Base-by-base conservation (phyloP, 2,113 vertebrate species). In the Pyxicephalus adspersus region DNA sequence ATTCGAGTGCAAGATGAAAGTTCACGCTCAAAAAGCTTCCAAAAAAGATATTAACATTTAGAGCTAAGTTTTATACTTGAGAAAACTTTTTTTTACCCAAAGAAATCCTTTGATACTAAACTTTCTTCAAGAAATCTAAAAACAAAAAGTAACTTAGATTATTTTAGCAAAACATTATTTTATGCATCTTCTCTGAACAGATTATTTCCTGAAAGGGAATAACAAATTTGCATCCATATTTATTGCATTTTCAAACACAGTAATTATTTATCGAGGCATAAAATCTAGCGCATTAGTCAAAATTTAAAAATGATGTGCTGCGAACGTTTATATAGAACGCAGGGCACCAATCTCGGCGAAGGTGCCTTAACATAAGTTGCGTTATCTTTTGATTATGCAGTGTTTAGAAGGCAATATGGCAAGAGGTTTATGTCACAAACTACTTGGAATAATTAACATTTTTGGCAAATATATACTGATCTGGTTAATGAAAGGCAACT, bases 1-100 rank as follows among this genome's bases (percentile, higher is more conserved):
- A 84, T 26, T 83, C 79, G 13, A 3, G 50, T 15, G 75, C 81
- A 20, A 85, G 29, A 66, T 76, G 3, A 70, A 79, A 68, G 64
- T 79, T 79, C 50, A 25, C 11, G 34, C 65, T 45, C 65, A 6
- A n/a, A 67, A 67, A 34, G 57, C 45, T 68, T 28, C 45, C 13
- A 60, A 65, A 57, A 79, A 78, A 38, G 52, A 68, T 78, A 79
- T 68, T 58, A 68, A 79, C 25, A 79, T 60, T 34, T 57, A 68
- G 34, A 25, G 22, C 23, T 29, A 28, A 74, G 15, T 38, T 74
- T 58, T 20, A 16, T 9, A 29, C 58, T 34, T 34, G 17, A 23
- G 38, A n/a, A 72, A 74, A 54, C 60, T 74, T 74, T 73, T 55
- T 29, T 55, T 13, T 67, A 45, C 38, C 38, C 11, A 1, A 45